These are phyloP conservation scores for Struthio camelus DNA, from an alignment of 2,113 vertebrate species.

Conservation along the genomic window DNA sequence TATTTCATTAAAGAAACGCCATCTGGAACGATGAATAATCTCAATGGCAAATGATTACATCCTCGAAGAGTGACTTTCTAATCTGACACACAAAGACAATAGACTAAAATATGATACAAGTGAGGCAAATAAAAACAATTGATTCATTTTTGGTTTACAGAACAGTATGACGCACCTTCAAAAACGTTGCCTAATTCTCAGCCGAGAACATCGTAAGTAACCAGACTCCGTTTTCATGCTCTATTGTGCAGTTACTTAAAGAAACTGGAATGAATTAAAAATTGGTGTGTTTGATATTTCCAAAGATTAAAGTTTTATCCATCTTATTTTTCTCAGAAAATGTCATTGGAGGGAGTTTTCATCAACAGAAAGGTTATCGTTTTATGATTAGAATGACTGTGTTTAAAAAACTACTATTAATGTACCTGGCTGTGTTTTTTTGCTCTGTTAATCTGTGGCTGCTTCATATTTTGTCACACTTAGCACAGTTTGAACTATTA, in stretches of 20 bases:
- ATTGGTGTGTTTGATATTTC: not conserved
- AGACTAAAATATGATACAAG: not conserved
- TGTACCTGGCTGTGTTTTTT: not conserved
- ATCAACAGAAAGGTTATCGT: not conserved
- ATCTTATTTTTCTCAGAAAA: not conserved
- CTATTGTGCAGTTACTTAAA: not conserved
- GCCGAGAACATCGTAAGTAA: conserved; percentile 81
- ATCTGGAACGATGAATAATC: not conserved
- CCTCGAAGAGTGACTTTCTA: not conserved
- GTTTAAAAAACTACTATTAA: not conserved
- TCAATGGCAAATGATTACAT: not conserved
- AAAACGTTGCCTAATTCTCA: conserved; percentile 68
- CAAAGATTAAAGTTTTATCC: not conserved
- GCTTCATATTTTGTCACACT: not conserved
- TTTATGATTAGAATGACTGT: not conserved
- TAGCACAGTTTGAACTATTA: not conserved
- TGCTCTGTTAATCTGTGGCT: not conserved
- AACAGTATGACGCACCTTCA: conserved; percentile 72
- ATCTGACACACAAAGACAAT: not conserved
- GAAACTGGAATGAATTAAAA: not conserved
- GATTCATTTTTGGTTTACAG: conserved; percentile 61
- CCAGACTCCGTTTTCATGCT: not conserved
- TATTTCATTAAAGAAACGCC: not conserved
- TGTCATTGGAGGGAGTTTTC: not conserved
- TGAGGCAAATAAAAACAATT: not conserved